Evolutionary conservation across 1,140 invertebrate genomes (phyloP).

Genomic region (Apocrypta bakeri): DNA sequence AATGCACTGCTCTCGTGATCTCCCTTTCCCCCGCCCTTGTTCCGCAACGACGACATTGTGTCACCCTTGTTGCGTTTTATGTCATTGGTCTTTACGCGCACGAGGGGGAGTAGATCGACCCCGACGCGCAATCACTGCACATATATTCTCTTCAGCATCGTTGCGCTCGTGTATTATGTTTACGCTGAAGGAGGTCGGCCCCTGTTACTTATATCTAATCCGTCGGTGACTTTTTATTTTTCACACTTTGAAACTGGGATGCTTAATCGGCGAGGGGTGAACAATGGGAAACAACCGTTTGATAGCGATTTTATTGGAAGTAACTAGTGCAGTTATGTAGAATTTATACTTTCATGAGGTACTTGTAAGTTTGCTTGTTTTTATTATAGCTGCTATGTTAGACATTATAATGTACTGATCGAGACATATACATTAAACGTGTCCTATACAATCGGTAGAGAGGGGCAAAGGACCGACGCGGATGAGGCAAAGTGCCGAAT

Average conservation of each 20-base stretch:
- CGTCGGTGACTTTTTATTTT: slow-evolving; percentile 14
- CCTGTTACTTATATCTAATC: slow-evolving; percentile 22
- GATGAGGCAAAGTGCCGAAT: too few species aligned
- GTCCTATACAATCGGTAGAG: too few species aligned
- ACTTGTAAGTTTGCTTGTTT: too few species aligned
- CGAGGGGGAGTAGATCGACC: background rate
- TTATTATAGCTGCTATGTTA: too few species aligned
- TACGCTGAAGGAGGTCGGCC: slow-evolving; percentile 17
- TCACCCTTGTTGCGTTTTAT: slow-evolving; percentile 61
- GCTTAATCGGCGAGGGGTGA: background rate
- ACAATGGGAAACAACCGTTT: too few species aligned
- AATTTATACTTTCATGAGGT: too few species aligned
- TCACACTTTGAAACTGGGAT: background rate
- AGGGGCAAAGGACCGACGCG: too few species aligned
- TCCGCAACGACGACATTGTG: slow-evolving; percentile 54
- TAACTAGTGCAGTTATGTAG: background rate
- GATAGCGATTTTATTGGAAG: background rate
- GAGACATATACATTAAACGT: too few species aligned
- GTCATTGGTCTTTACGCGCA: slow-evolving; percentile 61
- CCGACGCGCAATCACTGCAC: slow-evolving; percentile 49
- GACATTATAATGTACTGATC: too few species aligned
- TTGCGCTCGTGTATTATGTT: slow-evolving; percentile 37
- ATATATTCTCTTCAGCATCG: slow-evolving; percentile 40
- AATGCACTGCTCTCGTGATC: slow-evolving; percentile 49
- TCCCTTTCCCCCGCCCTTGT: background rate